phyloP scores from a whole-genome alignment of 2,113 vertebrate species.

The Mesitornis unicolor region DNA sequence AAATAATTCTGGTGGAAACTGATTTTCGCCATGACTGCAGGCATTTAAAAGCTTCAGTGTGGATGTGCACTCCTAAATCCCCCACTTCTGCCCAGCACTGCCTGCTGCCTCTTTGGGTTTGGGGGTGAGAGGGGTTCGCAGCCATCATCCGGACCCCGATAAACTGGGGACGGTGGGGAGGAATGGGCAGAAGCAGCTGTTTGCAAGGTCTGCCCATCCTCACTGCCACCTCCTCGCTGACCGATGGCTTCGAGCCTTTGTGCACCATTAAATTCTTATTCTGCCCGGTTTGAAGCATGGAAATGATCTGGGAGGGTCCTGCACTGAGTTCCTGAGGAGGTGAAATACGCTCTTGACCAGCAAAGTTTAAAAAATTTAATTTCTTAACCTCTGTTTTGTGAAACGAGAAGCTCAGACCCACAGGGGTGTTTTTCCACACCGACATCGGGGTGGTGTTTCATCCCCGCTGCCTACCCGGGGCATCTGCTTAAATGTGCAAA shows the following conservation, averaged over 20 bases:
- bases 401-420: neutral
- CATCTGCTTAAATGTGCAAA: rapidly evolving
- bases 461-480: neutral
- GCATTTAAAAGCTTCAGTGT: rapidly evolving
- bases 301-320: neutral
- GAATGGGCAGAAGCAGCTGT: rapidly evolving
- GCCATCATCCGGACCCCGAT: rapidly evolving
- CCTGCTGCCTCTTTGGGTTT: no score
- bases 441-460: neutral
- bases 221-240: neutral
- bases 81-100: rapidly evolving
- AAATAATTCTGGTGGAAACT: no score
- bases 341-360: neutral
- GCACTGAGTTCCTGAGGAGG: rapidly evolving
- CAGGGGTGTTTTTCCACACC: rapidly evolving
- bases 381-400: no score
- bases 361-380: neutral
- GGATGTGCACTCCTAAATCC: rapidly evolving
- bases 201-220: neutral
- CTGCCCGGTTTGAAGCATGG: rapidly evolving
- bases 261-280: neutral
- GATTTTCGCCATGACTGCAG: rapidly evolving
- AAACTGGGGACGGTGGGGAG: neutral
- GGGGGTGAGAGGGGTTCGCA: neutral
- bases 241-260: neutral